Base-by-base conservation (phyloP, 2,888 invertebrate species). In the Tiphia femorata region DNA sequence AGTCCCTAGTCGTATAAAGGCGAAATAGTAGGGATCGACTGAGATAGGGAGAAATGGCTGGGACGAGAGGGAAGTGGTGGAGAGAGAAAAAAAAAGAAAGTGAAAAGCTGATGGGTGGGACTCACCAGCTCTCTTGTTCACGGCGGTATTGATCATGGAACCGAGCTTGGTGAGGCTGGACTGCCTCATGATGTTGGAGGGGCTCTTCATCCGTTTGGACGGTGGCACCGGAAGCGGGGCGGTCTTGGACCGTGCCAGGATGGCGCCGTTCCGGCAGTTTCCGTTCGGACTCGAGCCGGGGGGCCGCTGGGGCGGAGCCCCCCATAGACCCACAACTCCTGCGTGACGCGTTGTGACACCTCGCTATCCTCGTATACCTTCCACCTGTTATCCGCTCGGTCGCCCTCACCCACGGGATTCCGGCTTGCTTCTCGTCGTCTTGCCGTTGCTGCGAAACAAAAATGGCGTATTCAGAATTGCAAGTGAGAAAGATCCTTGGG, bases 121-220 rank as follows among this genome's bases (percentile, higher is more conserved):
- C 83, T 80, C 67, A 84, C 85, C 81, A 67, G 77, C 80, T 59
- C 84, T 82, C 69, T 84, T 84, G 79, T 85, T 88, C 65, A 88
- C 87, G 49, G 88, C 87, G 33, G 87, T 87, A 74, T 88, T 88
- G 68, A 89, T 85, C 84, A 89, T 88, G 70, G 86, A 87, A 33
- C 88, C 88, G 63, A 89, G 86, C 80, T 87, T 87, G 50, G 88
- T 88, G 78, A 89, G 87, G 82, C 88, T 88, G 62, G 88, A 87
- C 77, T 89, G 89, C 62, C 88, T 86, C 81, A 87, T 88, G 78
- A 88, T 84, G 68, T 81, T 79, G 58, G 83, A 83, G 37, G 84
- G 83, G 63, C 83, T 84, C 77, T 84, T 81, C 81, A 84, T 82
- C 75, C 81, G 80, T 74, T 82, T 84, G 70, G 78, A 65, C 53